Percentiles rank a stretch among this genome's conserved stretches.
Evolutionary conservation across 2,797 vertebrate species (phyloP).

Genomic region (Malurus leucopterus): DNA sequence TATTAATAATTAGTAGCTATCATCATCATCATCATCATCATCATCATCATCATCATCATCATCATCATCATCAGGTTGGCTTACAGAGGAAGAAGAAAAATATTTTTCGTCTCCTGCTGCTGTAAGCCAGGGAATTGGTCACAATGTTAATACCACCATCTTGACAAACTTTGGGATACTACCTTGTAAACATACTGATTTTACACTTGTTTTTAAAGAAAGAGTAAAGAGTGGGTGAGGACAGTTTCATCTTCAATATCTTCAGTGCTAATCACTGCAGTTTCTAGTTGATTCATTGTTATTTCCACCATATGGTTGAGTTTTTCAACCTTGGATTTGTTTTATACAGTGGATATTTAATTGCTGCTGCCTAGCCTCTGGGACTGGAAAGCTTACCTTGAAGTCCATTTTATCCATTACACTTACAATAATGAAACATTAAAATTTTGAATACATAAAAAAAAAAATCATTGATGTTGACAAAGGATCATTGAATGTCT

Average conservation of each 20-base stretch:
- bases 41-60: neutral
- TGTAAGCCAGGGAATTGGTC: neutral
- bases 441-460: neutral
- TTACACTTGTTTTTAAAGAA: neutral
- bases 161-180: neutral
- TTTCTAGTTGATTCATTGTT: neutral
- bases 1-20: too few relatives aligned
- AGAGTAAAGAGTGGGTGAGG: neutral
- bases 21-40: neutral
- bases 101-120: rapidly evolving
- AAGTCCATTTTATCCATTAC: neutral
- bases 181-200: neutral
- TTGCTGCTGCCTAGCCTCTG: neutral
- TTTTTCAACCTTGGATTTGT: neutral
- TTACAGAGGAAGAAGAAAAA: neutral
- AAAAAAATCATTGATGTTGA: neutral
- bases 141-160: neutral
- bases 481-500: neutral
- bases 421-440: neutral
- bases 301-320: neutral
- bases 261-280: neutral
- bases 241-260: neutral
- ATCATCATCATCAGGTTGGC: neutral
- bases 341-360: neutral
- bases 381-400: neutral